A percentile compares a stretch with the other conserved stretches of the same genome.
phyloP scores from a whole-genome alignment of 2,888 invertebrate species.

The Parochlus steinenii region DNA sequence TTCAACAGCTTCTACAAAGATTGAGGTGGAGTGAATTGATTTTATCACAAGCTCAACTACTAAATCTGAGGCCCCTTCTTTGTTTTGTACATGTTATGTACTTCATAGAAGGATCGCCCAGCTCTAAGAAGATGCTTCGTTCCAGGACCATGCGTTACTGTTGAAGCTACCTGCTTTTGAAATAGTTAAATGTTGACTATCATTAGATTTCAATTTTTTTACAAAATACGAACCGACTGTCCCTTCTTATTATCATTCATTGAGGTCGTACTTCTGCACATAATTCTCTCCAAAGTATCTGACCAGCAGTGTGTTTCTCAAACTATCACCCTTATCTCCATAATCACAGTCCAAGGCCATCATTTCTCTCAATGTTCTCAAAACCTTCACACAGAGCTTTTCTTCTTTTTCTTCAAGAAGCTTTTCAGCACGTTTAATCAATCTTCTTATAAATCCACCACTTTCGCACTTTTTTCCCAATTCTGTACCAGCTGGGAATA shows the following conservation, averaged over 20 bases:
- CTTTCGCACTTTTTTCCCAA: constrained; percentile 64
- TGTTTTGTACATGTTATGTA: constrained; percentile 89
- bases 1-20: constrained; percentile 89
- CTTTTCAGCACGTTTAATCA: constrained; percentile 93
- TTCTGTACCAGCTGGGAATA: constrained; percentile 70
- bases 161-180: constrained; percentile 14
- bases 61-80: constrained; percentile 90
- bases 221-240: no score
- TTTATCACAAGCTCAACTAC: constrained; percentile 94
- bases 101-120: constrained; percentile 77
- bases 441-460: constrained; percentile 72
- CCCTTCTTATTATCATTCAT: no score
- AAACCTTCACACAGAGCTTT: constrained; percentile 87
- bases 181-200: no score
- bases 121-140: constrained; percentile 74
- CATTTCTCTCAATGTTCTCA: constrained; percentile 92
- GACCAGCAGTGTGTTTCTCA: constrained; percentile 52
- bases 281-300: constrained; percentile 62
- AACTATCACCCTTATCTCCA: constrained; percentile 78
- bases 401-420: constrained; percentile 94
- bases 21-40: constrained; percentile 75
- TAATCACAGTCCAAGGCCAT: constrained; percentile 92
- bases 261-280: constrained; percentile 31
- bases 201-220: no score
- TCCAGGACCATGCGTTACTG: constrained; percentile 70